Percentiles rank a stretch among this genome's conserved stretches.
phyloP scores from a whole-genome alignment of 2,888 invertebrate species.

The Pammene aurita region DNA sequence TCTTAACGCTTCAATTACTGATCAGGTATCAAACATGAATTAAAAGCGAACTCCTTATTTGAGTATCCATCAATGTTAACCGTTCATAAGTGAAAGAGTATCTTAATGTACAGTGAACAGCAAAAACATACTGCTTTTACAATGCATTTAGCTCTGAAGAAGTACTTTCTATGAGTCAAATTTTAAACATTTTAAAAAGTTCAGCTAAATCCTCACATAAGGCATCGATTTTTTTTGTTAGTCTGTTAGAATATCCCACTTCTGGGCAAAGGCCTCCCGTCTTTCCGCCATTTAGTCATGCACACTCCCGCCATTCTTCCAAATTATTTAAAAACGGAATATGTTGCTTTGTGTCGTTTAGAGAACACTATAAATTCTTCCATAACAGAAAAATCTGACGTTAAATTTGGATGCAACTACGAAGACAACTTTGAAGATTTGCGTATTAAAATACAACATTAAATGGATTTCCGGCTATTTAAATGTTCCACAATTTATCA shows the following conservation, averaged over 20 bases:
- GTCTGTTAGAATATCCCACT: no score
- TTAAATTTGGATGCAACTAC: background rate
- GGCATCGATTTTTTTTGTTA: no score
- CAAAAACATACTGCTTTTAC: no score
- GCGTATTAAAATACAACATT: background rate
- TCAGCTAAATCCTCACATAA: no score
- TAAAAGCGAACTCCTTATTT: slow-evolving; percentile 35
- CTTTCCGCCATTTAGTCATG: no score
- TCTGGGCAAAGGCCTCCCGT: no score
- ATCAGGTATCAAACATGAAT: slow-evolving; percentile 20
- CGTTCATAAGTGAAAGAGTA: slow-evolving; percentile 20
- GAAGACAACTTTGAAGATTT: background rate
- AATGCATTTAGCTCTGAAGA: no score
- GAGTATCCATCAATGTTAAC: slow-evolving; percentile 31
- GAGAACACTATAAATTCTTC: background rate
- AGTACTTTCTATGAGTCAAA: no score
- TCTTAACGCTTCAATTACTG: slow-evolving; percentile 24
- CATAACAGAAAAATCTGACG: background rate
- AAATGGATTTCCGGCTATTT: background rate
- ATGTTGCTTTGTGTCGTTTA: background rate
- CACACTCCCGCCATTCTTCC: no score
- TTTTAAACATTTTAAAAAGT: no score
- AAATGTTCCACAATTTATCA: no score
- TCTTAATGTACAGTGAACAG: slow-evolving; percentile 7
- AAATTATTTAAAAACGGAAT: no score